A percentile compares a stretch with the other conserved stretches of the same genome.
Evolutionary conservation across 2,797 vertebrate species (phyloP).

Genomic region (Oophaga sylvatica): DNA sequence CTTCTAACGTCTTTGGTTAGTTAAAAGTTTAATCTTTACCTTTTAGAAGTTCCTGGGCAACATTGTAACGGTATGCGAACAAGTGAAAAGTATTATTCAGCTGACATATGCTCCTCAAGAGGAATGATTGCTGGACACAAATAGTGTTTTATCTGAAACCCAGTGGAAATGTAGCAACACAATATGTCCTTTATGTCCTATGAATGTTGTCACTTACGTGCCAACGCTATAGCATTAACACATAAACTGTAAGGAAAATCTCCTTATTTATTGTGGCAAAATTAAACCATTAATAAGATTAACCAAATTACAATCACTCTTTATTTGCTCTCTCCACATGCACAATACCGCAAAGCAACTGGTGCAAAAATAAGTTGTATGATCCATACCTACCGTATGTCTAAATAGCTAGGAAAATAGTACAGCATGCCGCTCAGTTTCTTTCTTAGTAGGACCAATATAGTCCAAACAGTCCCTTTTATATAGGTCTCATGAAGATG

Average conservation of each 20-base stretch:
- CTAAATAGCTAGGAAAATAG: too few species aligned
- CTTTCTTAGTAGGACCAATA: too few species aligned
- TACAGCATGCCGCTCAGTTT: too few species aligned
- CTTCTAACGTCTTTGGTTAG: too few species aligned
- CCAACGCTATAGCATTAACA: background rate
- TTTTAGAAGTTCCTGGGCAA: too few species aligned
- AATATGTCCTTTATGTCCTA: background rate
- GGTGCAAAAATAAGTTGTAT: background rate
- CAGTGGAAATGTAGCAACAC: background rate
- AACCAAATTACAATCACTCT: background rate
- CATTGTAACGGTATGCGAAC: too few species aligned
- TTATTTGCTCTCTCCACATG: background rate
- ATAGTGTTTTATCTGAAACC: background rate
- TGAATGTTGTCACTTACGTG: background rate
- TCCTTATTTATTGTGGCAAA: slow-evolving; percentile 8
- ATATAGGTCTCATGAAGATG: too few species aligned
- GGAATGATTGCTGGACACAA: background rate
- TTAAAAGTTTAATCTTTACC: too few species aligned
- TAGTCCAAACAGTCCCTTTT: too few species aligned
- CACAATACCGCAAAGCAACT: background rate
- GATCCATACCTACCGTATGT: background rate
- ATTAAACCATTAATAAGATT: slow-evolving; percentile 29
- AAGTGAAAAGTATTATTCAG: too few species aligned
- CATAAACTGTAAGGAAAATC: background rate
- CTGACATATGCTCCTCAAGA: background rate